A percentile compares a stretch with the other conserved stretches of the same genome.
These are phyloP conservation scores for Drosophila mettleri DNA, from an alignment of 2,888 invertebrate genomes.

Conservation along the genomic window DNA sequence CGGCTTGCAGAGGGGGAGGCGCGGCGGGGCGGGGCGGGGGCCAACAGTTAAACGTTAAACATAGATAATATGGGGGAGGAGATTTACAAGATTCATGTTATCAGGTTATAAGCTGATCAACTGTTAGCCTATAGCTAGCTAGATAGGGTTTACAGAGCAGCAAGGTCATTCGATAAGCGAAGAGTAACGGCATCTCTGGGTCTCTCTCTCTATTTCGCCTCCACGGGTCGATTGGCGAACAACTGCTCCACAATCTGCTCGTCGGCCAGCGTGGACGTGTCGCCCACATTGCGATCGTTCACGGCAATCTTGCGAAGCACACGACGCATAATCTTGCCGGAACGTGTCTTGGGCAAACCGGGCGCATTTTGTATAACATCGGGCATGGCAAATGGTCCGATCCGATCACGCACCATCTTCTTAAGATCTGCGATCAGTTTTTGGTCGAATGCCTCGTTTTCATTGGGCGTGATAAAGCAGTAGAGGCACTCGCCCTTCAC, in stretches of 20 bases:
- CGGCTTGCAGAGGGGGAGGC: constrained; percentile 47
- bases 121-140: constrained; percentile 45
- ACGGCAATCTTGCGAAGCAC: constrained; percentile 96
- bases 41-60: constrained; percentile 42
- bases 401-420: constrained; percentile 93
- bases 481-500: constrained; percentile 99
- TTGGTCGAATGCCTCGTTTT: constrained; percentile 89
- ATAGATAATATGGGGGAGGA: constrained; percentile 45
- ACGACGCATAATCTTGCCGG: constrained; percentile 99
- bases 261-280: constrained; percentile 97
- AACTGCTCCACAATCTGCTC: constrained; percentile 93
- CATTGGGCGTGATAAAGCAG: constrained; percentile 97
- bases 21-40: constrained; percentile 42
- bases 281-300: constrained; percentile 95
- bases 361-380: constrained; percentile 97
- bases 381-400: constrained; percentile 98
- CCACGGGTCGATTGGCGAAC: constrained; percentile 89
- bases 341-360: constrained; percentile 97
- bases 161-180: constrained; percentile 30
- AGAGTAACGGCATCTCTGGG: constrained; percentile 6
- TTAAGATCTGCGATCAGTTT: constrained; percentile 90
- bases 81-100: constrained; percentile 70
- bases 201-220: constrained; percentile 76
- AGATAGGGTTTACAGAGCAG: constrained; percentile 38
- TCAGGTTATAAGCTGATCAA: constrained; percentile 27